Evolutionary conservation across 2,888 invertebrate species (phyloP).

Genomic region (Mythimna ferrago): DNA sequence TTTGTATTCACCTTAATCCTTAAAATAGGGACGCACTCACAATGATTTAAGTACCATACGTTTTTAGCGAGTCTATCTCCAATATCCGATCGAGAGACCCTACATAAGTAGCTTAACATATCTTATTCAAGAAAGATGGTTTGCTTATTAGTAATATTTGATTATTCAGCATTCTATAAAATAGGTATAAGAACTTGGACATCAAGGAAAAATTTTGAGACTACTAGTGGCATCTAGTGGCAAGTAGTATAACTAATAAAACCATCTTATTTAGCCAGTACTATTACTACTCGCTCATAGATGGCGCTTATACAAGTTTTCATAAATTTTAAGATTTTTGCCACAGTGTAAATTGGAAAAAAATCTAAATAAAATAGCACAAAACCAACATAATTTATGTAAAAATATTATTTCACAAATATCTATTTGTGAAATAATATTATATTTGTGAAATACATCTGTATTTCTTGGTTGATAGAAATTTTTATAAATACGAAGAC

Average conservation of each 20-base stretch:
- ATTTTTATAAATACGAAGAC: background rate
- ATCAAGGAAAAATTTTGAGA: too few species aligned
- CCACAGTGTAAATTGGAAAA: background rate
- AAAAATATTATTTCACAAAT: too few species aligned
- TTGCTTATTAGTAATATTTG: background rate
- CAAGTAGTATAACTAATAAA: conserved; percentile 18
- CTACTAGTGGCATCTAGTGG: conserved; percentile 42
- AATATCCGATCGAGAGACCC: background rate
- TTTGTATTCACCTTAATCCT: too few species aligned
- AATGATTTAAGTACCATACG: too few species aligned
- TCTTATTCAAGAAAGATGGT: background rate
- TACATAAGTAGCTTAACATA: background rate
- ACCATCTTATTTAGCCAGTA: fast-evolving
- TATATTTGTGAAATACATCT: too few species aligned
- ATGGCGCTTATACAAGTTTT: conserved; percentile 28
- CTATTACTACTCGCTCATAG: conserved; percentile 30
- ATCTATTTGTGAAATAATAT: too few species aligned
- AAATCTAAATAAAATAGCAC: background rate
- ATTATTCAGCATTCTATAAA: background rate
- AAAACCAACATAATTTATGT: too few species aligned
- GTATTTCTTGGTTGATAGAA: background rate
- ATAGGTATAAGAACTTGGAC: background rate
- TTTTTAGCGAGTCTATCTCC: too few species aligned
- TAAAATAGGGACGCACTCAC: too few species aligned
- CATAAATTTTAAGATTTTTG: too few species aligned